Percentiles rank a stretch among this genome's conserved stretches.
These are phyloP conservation scores for Mystacides longicornis DNA, from an alignment of 2,888 invertebrate species.

Conservation along the genomic window DNA sequence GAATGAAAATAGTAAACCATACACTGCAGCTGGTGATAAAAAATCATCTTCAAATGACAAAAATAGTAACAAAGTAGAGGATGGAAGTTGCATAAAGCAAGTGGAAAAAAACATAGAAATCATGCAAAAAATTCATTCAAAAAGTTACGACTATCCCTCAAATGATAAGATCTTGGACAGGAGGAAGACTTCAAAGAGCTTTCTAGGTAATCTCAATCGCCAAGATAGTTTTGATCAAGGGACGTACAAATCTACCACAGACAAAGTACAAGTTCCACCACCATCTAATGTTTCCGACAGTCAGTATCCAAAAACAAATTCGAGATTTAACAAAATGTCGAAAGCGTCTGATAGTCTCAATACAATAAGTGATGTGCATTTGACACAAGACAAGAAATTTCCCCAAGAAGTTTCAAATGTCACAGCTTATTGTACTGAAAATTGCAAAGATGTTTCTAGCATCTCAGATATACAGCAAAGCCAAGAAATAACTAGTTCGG, in stretches of 20 bases:
- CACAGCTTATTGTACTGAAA: not conserved
- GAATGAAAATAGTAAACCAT: not conserved
- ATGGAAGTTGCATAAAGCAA: not conserved
- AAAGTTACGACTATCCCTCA: constrained; percentile 1
- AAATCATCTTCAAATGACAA: constrained; percentile 1
- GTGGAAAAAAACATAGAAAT: constrained; percentile 10
- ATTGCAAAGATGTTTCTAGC: constrained; percentile 18
- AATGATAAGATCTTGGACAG: constrained; percentile 9
- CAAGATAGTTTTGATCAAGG: constrained; percentile 14
- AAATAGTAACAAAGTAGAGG: not conserved
- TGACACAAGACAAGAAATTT: too few relatives aligned
- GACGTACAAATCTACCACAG: not conserved
- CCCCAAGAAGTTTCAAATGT: too few relatives aligned
- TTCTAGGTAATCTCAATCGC: constrained; percentile 1
- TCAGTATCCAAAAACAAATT: not conserved
- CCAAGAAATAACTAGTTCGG: not conserved
- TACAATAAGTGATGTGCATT: not conserved
- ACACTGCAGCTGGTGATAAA: not conserved
- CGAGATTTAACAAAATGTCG: not conserved
- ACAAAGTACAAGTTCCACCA: not conserved
- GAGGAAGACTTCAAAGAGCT: constrained; percentile 12
- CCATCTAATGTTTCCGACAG: not conserved
- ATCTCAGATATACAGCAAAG: constrained; percentile 6
- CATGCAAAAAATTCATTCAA: constrained; percentile 5
- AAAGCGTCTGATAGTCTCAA: not conserved